Evolutionary conservation across 2,113 vertebrate genomes (phyloP), one percentile per base, ranked within the genome.

Genomic region (Ceuthmochares aereus): DNA sequence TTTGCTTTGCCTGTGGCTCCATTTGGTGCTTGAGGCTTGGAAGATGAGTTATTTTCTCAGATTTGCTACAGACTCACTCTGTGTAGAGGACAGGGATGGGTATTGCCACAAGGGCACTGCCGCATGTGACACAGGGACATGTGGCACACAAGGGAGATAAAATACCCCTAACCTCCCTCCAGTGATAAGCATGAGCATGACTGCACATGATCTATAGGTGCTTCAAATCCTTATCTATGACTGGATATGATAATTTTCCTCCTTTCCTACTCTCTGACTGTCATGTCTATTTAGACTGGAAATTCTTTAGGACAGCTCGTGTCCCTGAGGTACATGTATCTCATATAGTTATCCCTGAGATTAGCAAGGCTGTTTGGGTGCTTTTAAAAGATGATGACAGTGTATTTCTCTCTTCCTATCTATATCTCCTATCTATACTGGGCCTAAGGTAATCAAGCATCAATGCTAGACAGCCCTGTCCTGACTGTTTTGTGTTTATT

Each of bases 241-340:
- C 59, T 90, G 64, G 68, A 56, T 85, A 59, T 80, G 59, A 91
- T 63, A 73, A 87, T 85, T 83, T 85, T 80, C 43, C 56, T 94
- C 42, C 82, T 94, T 82, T 92, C 64, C 59, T 83, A 42, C 40
- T 63, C 32, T 77, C 76, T 83, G 67, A 59, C 49, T 90, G 64
- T 81, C 88, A 60, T 20, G 34, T 88, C 84, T 80, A 8, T 86
- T 95, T 81, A 64, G 64, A 60, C 16, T 88, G 64, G 56, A 81
- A 93, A 95, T 87, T 92, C 82, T 79, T 70, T 70, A 74, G 75
- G 68, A 83, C 70, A 70, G 52, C 14, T 85, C 70, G 34, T 40
- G 26, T 83, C 74, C 51, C 75, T 87, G 84, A 77, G 68, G 42
- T 94, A 26, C 17, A 1, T 32, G 17, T 47, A 73, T 55, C 70